A percentile compares a stretch with the other conserved stretches of the same genome.
Conservation (phyloP, 2,888 invertebrate genomes). For the Epistrophe eligans region DNA sequence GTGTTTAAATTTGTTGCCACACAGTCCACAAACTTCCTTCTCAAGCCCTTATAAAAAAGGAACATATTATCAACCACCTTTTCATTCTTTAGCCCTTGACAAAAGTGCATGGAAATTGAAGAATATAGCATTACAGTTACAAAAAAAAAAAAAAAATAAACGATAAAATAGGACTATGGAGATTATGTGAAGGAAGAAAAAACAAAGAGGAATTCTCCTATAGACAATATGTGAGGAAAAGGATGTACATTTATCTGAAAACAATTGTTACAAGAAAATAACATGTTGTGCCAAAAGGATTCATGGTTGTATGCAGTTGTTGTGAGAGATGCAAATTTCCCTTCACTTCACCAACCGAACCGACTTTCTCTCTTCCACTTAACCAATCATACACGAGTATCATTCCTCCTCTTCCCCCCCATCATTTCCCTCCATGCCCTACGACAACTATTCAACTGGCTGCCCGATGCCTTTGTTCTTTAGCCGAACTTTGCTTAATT, state of each 20-base stretch:
- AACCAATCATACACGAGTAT: background rate
- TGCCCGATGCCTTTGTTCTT: conserved; percentile 52
- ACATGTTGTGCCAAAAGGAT: conserved; percentile 70
- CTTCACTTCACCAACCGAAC: background rate
- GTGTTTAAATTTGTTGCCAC: conserved; percentile 51
- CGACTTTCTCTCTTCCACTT: background rate
- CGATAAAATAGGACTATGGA: background rate
- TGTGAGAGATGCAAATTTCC: conserved; percentile 28
- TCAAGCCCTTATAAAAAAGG: background rate
- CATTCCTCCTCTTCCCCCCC: background rate
- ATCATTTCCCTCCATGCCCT: background rate
- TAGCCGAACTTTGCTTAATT: conserved; percentile 74
- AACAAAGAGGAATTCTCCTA: conserved; percentile 10
- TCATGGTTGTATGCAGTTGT: conserved; percentile 55
- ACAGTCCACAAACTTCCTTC: conserved; percentile 28
- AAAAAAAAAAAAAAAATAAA: background rate
- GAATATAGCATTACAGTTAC: conserved; percentile 21
- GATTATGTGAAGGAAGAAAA: background rate
- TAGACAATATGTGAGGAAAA: conserved; percentile 18
- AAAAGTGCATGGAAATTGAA: conserved; percentile 39
- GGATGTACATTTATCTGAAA: conserved; percentile 32
- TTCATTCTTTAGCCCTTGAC: background rate
- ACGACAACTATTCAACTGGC: conserved; percentile 5
- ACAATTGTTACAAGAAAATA: conserved; percentile 60
- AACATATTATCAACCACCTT: background rate